Evolutionary conservation across 2,888 invertebrate genomes (phyloP).

Genomic region (Ornithoptera alexandrae): DNA sequence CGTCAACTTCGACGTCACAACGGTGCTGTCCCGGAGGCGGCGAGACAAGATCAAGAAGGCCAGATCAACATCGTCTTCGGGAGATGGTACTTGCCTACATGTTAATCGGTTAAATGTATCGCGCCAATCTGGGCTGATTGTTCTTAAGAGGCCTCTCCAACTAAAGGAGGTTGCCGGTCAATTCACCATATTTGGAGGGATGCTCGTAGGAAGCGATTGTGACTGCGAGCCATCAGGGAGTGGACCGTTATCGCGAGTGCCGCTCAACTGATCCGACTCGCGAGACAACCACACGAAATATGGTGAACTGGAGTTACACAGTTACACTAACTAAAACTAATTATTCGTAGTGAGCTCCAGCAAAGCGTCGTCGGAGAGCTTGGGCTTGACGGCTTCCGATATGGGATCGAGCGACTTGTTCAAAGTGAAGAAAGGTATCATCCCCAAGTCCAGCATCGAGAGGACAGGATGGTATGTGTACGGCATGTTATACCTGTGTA

Average conservation of each 20-base stretch:
- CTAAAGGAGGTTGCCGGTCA: too few species aligned
- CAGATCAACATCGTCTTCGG: conserved; percentile 43
- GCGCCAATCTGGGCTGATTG: too few species aligned
- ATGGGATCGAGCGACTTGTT: conserved; percentile 12
- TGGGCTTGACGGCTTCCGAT: conserved; percentile 2
- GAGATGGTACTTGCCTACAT: neutral
- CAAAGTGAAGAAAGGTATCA: conserved; percentile 5
- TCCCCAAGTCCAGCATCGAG: conserved; percentile 47
- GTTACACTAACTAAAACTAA: neutral
- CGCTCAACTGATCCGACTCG: too few species aligned
- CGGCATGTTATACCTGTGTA: too few species aligned
- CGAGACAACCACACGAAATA: too few species aligned
- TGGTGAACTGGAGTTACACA: too few species aligned
- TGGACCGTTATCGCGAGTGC: too few species aligned
- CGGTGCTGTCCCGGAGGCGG: neutral
- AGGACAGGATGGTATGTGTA: conserved; percentile 53
- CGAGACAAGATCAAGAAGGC: conserved; percentile 18
- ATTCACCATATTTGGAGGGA: too few species aligned
- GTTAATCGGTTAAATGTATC: too few species aligned
- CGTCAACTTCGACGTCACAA: neutral
- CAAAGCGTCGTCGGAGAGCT: conserved; percentile 5
- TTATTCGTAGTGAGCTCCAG: neutral
- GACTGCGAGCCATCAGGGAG: too few species aligned
- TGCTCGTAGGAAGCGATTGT: too few species aligned
- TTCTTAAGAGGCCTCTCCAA: too few species aligned